Evolutionary conservation across 2,113 vertebrate genomes (phyloP), one percentile per base, ranked within the genome.

Genomic region (Aphyosemion australe): DNA sequence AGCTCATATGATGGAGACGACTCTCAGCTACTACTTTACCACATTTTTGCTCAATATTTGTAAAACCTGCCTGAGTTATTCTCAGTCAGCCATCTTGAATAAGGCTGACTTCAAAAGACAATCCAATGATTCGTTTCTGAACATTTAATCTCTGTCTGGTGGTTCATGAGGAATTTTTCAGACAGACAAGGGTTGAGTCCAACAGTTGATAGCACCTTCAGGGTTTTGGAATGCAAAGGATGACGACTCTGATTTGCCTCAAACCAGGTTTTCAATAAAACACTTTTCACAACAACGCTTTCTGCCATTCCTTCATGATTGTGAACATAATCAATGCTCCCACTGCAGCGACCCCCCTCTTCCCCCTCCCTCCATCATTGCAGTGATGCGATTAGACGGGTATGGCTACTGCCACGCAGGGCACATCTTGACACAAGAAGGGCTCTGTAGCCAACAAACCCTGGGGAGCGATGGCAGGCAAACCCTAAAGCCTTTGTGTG

Each of bases 401-500:
- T 88, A 80, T 66, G 82, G 78, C 84, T 26, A 26, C 82, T 82
- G 83, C 81, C 77, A 83, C 45, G 69, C 81, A 48, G 52, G 79
- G 83, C 80, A 82, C 84, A 84, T 87, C 85, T 83, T 86, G 79
- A 79, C 81, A 84, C 82, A 80, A 26, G 26, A 5, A 26, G 26
- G 26, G 5, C 26, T 26, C 26, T 26, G 26, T 26, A 26, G 26
- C 26, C 3, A 26, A 26, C 5, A 26, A 26, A 4, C 26, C 26
- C 26, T 26, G 26, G 26, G 26, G 26, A 26, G 5, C 5, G 26
- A 26, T 26, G 5, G 26, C 26, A 26, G 26, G 26, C 84, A 84
- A 87, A 89, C 79, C 78, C 75, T 61, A 57, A 66, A 60, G 76
- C 86, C 83, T 89, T 87, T 86, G 76, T 87, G 80, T 78, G 76